Conservation (phyloP, 2,888 invertebrate species). For the Galerucella calmariensis region DNA sequence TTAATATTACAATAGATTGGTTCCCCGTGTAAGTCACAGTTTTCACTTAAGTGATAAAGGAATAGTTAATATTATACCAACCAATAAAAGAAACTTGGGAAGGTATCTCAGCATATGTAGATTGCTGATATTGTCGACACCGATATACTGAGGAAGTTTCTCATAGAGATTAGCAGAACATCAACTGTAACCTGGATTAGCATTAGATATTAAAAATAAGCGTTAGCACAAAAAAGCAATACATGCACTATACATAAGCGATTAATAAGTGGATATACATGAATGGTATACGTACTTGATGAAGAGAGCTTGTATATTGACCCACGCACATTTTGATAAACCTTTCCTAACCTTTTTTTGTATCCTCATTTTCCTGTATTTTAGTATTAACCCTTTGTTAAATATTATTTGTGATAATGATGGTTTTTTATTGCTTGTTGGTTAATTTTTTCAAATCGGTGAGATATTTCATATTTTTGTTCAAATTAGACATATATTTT, state of each 20-base stretch:
- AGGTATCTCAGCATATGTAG: background rate
- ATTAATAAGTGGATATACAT: slow-evolving; percentile 23
- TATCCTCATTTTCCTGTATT: slow-evolving; percentile 2
- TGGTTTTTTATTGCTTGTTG: background rate
- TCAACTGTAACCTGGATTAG: background rate
- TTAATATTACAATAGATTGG: background rate
- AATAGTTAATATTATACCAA: no score
- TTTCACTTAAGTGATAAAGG: background rate
- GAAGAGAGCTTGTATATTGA: slow-evolving; percentile 57
- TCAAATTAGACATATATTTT: background rate
- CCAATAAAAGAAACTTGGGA: no score
- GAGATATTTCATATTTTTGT: background rate
- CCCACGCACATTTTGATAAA: slow-evolving; percentile 21
- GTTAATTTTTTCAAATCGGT: slow-evolving; percentile 7
- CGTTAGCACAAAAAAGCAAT: slow-evolving; percentile 14
- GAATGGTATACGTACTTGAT: slow-evolving; percentile 59
- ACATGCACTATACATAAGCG: slow-evolving; percentile 37
- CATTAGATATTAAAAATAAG: background rate
- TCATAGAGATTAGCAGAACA: background rate
- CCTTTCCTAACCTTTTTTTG: slow-evolving; percentile 4
- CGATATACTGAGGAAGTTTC: background rate
- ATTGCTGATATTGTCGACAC: no score
- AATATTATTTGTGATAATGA: background rate
- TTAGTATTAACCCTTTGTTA: slow-evolving; percentile 16
- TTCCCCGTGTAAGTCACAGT: background rate